These are phyloP conservation scores for Acrobeloides nanus DNA, from an alignment of 2,888 invertebrate genomes.

Conservation along the genomic window DNA sequence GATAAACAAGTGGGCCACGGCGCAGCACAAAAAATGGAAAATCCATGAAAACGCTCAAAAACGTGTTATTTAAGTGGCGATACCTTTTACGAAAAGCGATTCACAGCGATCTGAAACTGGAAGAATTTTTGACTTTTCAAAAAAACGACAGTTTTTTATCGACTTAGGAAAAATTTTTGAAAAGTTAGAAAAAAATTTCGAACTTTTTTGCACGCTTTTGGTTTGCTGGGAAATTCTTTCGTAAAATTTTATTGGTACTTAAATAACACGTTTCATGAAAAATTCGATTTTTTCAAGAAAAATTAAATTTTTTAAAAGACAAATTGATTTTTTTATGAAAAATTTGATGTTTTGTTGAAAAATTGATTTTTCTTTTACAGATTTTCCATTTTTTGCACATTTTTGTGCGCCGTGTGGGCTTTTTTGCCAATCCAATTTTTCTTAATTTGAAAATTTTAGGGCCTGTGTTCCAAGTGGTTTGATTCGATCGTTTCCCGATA, in stretches of 20 bases:
- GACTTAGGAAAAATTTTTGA: too few relatives aligned
- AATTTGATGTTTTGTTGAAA: neutral
- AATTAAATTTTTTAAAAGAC: neutral
- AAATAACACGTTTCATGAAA: neutral
- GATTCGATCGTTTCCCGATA: conserved; percentile 77
- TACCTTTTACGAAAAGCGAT: conserved; percentile 8
- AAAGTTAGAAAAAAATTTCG: too few relatives aligned
- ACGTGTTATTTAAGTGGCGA: too few relatives aligned
- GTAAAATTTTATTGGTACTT: neutral
- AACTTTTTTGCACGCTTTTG: conserved; percentile 1
- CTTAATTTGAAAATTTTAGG: conserved; percentile 54
- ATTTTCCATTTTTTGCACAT: too few relatives aligned
- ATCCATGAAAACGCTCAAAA: too few relatives aligned
- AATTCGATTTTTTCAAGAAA: too few relatives aligned
- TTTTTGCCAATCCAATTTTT: conserved; percentile 1
- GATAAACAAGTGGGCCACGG: conserved; percentile 67
- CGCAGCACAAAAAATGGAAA: too few relatives aligned
- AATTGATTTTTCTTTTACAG: neutral
- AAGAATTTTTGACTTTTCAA: too few relatives aligned
- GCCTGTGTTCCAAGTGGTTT: conserved; percentile 76
- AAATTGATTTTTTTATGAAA: neutral
- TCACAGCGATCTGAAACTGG: conserved; percentile 28
- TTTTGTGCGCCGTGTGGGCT: too few relatives aligned
- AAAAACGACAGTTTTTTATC: too few relatives aligned
- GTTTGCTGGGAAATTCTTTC: neutral